Conservation (phyloP, 2,888 invertebrate species). For the Lathronympha strigana region DNA sequence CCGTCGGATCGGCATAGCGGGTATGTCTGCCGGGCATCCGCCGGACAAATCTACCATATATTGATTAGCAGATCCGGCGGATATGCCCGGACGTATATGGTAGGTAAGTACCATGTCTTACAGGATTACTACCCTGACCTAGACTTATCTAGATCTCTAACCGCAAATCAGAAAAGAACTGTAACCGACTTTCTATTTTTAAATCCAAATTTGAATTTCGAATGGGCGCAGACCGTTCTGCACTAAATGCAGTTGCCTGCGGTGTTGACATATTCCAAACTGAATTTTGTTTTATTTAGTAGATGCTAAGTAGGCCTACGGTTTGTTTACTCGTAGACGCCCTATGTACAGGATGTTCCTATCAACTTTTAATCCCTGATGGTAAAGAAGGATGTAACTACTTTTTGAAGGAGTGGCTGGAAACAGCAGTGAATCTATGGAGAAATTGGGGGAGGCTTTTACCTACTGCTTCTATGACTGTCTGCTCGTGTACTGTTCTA, state of each 20-base stretch:
- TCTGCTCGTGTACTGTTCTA: too few relatives aligned
- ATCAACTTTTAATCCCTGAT: slow-evolving; percentile 6
- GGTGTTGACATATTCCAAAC: slow-evolving; percentile 48
- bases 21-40: too few relatives aligned
- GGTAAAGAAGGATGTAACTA: too few relatives aligned
- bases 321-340: slow-evolving; percentile 43
- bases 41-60: too few relatives aligned
- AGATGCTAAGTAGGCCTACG: slow-evolving; percentile 55
- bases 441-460: too few relatives aligned
- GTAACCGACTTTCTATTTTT: slow-evolving; percentile 63
- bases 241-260: slow-evolving; percentile 67
- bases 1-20: too few relatives aligned
- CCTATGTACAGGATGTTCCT: slow-evolving; percentile 45
- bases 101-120: not conserved
- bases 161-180: not conserved
- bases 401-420: too few relatives aligned
- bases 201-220: slow-evolving; percentile 67
- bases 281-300: slow-evolving; percentile 59
- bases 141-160: slow-evolving; percentile 8
- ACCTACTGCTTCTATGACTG: too few relatives aligned
- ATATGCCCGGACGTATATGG: too few relatives aligned
- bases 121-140: not conserved
- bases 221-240: slow-evolving; percentile 62
- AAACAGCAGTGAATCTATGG: too few relatives aligned
- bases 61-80: too few relatives aligned